Evolutionary conservation across 2,888 invertebrate genomes (phyloP).

Genomic region (Pristionchus mayeri): DNA sequence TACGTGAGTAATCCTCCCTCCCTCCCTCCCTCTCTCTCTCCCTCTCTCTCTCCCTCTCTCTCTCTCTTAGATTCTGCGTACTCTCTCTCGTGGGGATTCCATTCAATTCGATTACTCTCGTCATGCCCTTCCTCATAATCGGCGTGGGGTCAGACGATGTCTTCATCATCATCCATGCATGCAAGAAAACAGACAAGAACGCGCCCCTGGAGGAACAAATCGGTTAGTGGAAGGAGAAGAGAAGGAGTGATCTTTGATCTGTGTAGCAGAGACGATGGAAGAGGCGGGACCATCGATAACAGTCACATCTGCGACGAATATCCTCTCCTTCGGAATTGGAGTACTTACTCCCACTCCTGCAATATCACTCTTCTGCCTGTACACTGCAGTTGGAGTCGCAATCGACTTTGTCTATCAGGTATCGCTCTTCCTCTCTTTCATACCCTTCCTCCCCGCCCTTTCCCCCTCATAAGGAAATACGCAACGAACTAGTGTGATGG

Average conservation of each 20-base stretch:
- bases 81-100: slow-evolving; percentile 63
- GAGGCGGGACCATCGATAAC: slow-evolving; percentile 70
- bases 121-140: slow-evolving; percentile 72
- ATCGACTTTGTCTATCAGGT: slow-evolving; percentile 69
- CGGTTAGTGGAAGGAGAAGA: slow-evolving; percentile 49
- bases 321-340: slow-evolving; percentile 66
- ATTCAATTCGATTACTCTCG: slow-evolving; percentile 69
- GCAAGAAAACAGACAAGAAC: slow-evolving; percentile 63
- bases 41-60: background rate
- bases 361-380: slow-evolving; percentile 67
- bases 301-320: slow-evolving; percentile 68
- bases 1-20: slow-evolving; percentile 52
- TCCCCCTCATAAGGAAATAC: background rate
- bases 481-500: background rate
- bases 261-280: slow-evolving; percentile 64
- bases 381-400: slow-evolving; percentile 63
- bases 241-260: background rate
- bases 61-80: slow-evolving; percentile 59
- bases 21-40: background rate
- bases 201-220: slow-evolving; percentile 63
- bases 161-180: slow-evolving; percentile 70
- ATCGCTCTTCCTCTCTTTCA: background rate
- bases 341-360: slow-evolving; percentile 67
- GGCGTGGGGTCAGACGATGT: slow-evolving; percentile 71
- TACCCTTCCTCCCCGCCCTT: background rate